Base-by-base conservation (phyloP, 1,140 invertebrate species). In the Centruroides vittatus region DNA sequence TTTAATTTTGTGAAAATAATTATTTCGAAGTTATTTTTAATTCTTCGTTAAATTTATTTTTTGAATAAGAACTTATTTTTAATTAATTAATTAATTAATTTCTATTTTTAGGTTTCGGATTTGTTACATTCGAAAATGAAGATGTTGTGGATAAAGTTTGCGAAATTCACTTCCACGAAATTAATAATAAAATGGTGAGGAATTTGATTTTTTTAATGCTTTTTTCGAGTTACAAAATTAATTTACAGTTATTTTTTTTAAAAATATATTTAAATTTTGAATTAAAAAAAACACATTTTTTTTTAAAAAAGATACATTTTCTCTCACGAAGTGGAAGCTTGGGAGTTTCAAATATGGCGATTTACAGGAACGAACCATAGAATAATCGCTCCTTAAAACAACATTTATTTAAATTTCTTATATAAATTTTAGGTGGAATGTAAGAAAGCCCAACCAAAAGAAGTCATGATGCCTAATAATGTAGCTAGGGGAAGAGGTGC, bases 131-230 rank as follows among this genome's bases (percentile, higher is more conserved):
- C 86, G 94, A 99, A 82, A 93, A 88, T 78, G 96, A 99, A 84
- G 94, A 98, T 78, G 93, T 98, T 70, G 95, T 98, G 75, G 96
- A 99, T 80, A 98, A 98, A 89, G 95, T 99, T 73, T 98, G 95
- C 78, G 96, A 99, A 84, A 98, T 99, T 78, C 96, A 99, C 82
- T 99, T 98, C 84, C 96, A 99, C 80, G 94, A 98, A 84, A 98
- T 99, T 77, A 99, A 98, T 82, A 95, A 95, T 82, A 99, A 99
- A 92, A 99, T 99, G 95, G 96, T 97, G 78, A 93, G 90, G 8
- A 8, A 6, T 34, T 53, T 53, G 5, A 53, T 53, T 53, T 34
- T 53, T 53, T 53, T 36, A 23, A 53, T 36, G 49, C 49, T 51
- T 51, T 12, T 23, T 23, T 23, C 23, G 0, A 53, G 51, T 23